Conservation (phyloP, 2,113 vertebrate genomes). For the Elanus axillaris region DNA sequence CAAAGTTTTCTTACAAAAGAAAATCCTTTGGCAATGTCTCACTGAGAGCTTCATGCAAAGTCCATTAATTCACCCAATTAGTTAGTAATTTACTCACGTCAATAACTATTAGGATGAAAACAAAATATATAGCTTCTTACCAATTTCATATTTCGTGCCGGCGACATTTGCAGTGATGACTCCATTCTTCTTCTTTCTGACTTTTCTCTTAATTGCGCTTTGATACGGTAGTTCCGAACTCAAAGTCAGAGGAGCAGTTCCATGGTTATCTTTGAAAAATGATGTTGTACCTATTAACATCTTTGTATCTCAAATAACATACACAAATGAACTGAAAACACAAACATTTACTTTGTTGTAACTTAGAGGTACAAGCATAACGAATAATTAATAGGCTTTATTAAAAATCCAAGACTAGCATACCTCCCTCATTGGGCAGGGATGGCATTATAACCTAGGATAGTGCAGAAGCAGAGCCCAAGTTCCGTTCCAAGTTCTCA, state of each 20-base stretch:
- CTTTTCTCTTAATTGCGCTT: slow-evolving; percentile 86
- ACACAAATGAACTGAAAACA: neutral
- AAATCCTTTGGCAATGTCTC: neutral
- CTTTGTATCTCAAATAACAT: neutral
- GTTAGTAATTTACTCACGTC: neutral
- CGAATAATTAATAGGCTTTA: neutral
- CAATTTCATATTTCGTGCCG: slow-evolving; percentile 97
- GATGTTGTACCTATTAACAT: neutral
- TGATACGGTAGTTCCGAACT: slow-evolving; percentile 81
- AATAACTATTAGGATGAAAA: neutral
- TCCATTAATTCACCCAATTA: neutral
- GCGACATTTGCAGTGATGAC: slow-evolving; percentile 88
- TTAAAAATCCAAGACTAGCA: slow-evolving; percentile 40
- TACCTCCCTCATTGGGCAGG: slow-evolving; percentile 91
- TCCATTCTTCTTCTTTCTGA: slow-evolving; percentile 89
- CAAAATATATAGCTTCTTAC: slow-evolving; percentile 71
- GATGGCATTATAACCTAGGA: slow-evolving; percentile 88
- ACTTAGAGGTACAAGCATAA: neutral
- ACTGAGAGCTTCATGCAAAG: neutral
- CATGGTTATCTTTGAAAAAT: slow-evolving; percentile 82
- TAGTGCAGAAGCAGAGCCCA: slow-evolving; percentile 37
- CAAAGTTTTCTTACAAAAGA: neutral
- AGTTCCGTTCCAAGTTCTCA: slow-evolving; percentile 65
- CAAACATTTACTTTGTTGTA: neutral
- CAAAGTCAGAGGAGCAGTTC: slow-evolving; percentile 80